phyloP scores from a whole-genome alignment of 2,888 invertebrate genomes.

The Euphydryas editha region DNA sequence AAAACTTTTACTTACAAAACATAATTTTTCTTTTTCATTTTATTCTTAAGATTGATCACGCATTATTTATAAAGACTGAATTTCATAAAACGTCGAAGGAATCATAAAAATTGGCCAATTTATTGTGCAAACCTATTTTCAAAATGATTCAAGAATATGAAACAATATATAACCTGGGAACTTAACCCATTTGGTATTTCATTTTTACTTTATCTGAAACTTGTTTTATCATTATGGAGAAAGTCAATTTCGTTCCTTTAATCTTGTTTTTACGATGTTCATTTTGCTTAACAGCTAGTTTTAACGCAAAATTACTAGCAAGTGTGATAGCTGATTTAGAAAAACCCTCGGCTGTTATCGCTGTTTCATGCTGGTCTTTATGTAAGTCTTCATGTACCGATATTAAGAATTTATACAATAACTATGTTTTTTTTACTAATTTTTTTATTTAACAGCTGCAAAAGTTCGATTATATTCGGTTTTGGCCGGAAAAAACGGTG shows the following conservation, averaged over 20 bases:
- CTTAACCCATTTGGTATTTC: conserved; percentile 12
- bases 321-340: conserved; percentile 26
- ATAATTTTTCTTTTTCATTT: too few relatives aligned
- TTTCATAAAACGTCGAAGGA: conserved; percentile 14
- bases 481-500: conserved; percentile 49
- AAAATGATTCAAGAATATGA: conserved; percentile 32
- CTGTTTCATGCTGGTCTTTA: conserved; percentile 30
- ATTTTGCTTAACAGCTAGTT: conserved; percentile 11
- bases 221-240: conserved; percentile 20
- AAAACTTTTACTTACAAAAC: background rate
- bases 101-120: conserved; percentile 42
- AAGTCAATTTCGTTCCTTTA: conserved; percentile 22
- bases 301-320: conserved; percentile 22
- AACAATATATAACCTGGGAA: conserved; percentile 30
- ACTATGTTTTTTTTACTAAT: background rate
- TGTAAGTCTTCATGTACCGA: conserved; percentile 19
- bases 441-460: conserved; percentile 53
- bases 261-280: conserved; percentile 13
- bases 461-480: conserved; percentile 54
- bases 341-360: conserved; percentile 27
- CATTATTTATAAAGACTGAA: conserved; percentile 20
- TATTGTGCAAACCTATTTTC: conserved; percentile 44
- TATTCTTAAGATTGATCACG: background rate
- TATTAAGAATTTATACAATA: background rate
- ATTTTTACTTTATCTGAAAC: conserved; percentile 23